Evolutionary conservation across 2,888 invertebrate species (phyloP).

Genomic region (Cheilosia urbana): DNA sequence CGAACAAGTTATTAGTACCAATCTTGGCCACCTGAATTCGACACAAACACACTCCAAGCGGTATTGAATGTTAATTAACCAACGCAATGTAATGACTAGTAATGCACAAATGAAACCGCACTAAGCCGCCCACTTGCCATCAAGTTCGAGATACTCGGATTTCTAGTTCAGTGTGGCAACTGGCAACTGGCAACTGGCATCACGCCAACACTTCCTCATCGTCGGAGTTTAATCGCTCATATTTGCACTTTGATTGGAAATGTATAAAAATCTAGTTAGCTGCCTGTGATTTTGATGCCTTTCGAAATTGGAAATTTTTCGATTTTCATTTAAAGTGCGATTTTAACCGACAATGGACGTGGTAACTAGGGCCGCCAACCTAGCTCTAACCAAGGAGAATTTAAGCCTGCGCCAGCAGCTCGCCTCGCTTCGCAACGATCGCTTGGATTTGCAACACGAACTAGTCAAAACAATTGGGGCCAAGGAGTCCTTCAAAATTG

Average conservation of each 20-base stretch:
- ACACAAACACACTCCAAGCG: conserved; percentile 33
- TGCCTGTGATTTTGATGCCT: conserved; percentile 19
- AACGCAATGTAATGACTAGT: conserved; percentile 49
- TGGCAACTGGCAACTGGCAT: neutral
- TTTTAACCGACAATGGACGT: conserved; percentile 30
- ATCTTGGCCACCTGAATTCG: conserved; percentile 65
- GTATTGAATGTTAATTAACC: conserved; percentile 71
- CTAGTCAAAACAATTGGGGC: conserved; percentile 50
- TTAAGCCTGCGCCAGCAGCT: conserved; percentile 42
- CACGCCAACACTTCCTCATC: conserved; percentile 40
- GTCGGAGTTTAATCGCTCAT: conserved; percentile 5
- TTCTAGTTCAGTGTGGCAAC: conserved; percentile 19
- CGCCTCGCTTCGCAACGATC: conserved; percentile 42
- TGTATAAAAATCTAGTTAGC: conserved; percentile 12
- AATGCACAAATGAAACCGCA: conserved; percentile 50
- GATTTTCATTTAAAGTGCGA: conserved; percentile 6
- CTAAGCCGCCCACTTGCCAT: conserved; percentile 51
- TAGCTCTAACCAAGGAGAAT: conserved; percentile 45
- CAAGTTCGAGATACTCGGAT: conserved; percentile 19
- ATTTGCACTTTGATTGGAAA: conserved; percentile 12
- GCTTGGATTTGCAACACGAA: conserved; percentile 40
- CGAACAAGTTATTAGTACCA: conserved; percentile 67
- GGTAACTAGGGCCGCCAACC: conserved; percentile 19
- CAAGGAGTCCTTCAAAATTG: conserved; percentile 69
- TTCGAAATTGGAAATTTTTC: conserved; percentile 1